Evolutionary conservation across 35 echinoderm and acorn worm genomes (phyloP), one percentile per base, ranked within the genome.

Genomic region (Lytechinus pictus): DNA sequence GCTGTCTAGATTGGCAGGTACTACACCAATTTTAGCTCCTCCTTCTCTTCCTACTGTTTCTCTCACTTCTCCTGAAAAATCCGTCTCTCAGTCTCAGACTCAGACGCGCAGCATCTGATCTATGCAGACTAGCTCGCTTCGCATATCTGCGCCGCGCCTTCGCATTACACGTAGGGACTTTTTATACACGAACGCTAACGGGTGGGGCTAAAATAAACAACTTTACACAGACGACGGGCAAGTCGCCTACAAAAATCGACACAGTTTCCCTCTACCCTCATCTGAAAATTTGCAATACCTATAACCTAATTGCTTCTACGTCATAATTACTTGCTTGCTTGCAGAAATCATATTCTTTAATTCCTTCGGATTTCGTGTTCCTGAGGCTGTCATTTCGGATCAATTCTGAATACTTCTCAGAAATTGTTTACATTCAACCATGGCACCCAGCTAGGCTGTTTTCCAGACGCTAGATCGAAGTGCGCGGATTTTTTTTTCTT

Each of bases 341-440:
- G 96, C 96, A 28, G 96, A 97, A 27, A 97, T 93, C 90, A 97
- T 97, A 61, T 89, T 94, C 66, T 97, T 97, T 52, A 97, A 53
- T 56, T 97, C 96, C 94, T 93, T 95, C 52, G 96, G 89, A 92
- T 52, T 97, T 86, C 96, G 28, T 86, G 94, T 86, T 4, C 60
- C 79, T 9, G 55, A 66, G 66, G 94, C 24, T 27, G 94, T n/a
- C 94, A 95, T 95, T 79, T 51, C 19, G 66, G 2, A 72, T 79
- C 16, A 24, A 79, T 24, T 24, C n/a, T 79, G 16, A 16, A 44
- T 44, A 44, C 33, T 44, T 44, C 33, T 52, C n/a, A 5, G 8
- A 0, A 44, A 10, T 93, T 93, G 92, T 93, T 93, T 93, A 93
- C 54, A 57, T 12, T 93, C 53, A 55, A 93, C 91, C 91, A 93